Evolutionary conservation across 2,888 invertebrate species (phyloP).

Genomic region (Biston stratarius): DNA sequence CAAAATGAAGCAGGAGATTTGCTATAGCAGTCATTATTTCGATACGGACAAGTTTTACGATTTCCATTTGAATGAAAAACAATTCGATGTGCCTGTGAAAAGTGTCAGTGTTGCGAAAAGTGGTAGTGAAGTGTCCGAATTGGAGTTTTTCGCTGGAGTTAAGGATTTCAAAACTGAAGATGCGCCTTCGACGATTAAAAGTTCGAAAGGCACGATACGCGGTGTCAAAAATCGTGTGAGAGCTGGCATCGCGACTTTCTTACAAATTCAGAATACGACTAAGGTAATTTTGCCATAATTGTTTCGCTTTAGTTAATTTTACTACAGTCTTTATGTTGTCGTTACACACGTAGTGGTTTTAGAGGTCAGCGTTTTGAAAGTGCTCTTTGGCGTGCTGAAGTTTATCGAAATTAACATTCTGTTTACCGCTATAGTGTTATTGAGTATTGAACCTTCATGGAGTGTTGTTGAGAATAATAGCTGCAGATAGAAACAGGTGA

Average conservation of each 20-base stretch:
- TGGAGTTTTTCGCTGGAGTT: conserved; percentile 92
- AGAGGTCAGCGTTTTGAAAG: conserved; percentile 81
- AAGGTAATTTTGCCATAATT: conserved; percentile 87
- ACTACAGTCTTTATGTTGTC: conserved; percentile 60
- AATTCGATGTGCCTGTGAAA: conserved; percentile 80
- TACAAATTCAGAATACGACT: conserved; percentile 92
- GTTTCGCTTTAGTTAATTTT: conserved; percentile 59
- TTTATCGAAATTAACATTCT: conserved; percentile 66
- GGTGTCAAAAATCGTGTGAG: conserved; percentile 97
- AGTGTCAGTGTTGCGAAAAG: conserved; percentile 79
- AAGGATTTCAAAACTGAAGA: conserved; percentile 89
- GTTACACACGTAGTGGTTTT: conserved; percentile 75
- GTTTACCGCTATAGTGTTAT: conserved; percentile 51
- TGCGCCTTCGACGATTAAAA: conserved; percentile 92
- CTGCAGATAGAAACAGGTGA: conserved; percentile 57
- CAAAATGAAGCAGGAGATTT: conserved; percentile 76
- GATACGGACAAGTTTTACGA: conserved; percentile 93
- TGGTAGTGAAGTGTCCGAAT: conserved; percentile 66
- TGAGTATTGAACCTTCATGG: conserved; percentile 70
- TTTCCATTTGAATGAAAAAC: conserved; percentile 93
- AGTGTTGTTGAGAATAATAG: conserved; percentile 63
- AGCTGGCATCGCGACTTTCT: conserved; percentile 97
- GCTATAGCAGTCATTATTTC: conserved; percentile 86
- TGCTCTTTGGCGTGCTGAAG: conserved; percentile 60
- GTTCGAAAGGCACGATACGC: conserved; percentile 96